Base-by-base conservation (phyloP, 2,797 vertebrate genomes). In the Mus caroli region DNA sequence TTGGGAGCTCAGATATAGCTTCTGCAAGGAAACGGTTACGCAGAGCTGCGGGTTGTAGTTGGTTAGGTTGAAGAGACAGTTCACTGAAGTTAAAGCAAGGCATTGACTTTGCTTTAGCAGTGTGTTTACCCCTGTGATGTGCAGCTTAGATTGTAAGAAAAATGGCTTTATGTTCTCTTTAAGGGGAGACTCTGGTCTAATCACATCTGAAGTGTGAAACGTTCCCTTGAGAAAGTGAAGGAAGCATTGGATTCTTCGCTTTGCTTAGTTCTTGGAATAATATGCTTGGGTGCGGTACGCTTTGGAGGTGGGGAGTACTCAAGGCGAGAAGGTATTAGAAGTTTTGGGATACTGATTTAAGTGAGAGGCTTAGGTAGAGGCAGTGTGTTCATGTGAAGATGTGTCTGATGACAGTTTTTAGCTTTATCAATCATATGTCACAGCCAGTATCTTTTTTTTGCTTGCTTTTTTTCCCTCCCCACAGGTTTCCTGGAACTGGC, bases 141-240 rank as follows among this genome's bases (percentile, higher is more conserved):
- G 94, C 77, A 43, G 78, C 69, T 97, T 97, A 96, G 92, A 94
- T 88, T 97, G 90, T 96, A 96, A 96, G 95, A 96, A 97, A 97
- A 97, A 6, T 37, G 96, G 95, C 97, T 95, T 46, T 97, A n/a
- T 97, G 96, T 97, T 96, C 96, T 97, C 92, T 95, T 95, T 94
- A 95, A 94, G 93, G 75, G 4, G 91, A 95, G 96, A 97, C 96
- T 97, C 62, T 31, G 83, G n/a, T 83, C 77, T 92, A 93, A 43
- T 96, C 76, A 67, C 96, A 96, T 95, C 80, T 78, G 67, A 97
- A 97, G 86, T 96, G 94, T 96, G 96, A 96, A 85, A 95, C 92
- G 62, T 97, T 98, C 96, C 94, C 97, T 98, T 97, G 95, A 97
- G 97, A 97, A 98, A 89, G 86, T 92, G 88, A 97, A 98, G 93